Evolutionary conservation across 2,797 vertebrate genomes (phyloP).

Genomic region (Botia kubotai): DNA sequence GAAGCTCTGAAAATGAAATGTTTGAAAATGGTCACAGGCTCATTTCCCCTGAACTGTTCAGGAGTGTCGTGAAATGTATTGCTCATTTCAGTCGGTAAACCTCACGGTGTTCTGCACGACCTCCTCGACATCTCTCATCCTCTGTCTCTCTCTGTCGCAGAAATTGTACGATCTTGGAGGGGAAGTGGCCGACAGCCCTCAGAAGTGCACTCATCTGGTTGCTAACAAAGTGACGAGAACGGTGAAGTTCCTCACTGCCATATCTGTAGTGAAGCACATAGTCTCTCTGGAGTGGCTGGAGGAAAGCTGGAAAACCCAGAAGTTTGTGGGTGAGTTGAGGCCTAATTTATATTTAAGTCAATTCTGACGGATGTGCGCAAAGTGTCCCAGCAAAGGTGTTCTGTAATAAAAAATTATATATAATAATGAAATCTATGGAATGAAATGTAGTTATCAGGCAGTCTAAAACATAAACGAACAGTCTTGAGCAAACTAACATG

Average conservation of each 20-base stretch:
- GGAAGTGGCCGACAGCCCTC: conserved; percentile 86
- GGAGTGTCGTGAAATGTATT: conserved; percentile 38
- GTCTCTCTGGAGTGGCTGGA: conserved; percentile 95
- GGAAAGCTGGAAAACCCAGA: conserved; percentile 92
- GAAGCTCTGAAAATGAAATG: conserved; percentile 8
- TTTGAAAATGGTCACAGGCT: conserved; percentile 10
- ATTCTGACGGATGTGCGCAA: neutral
- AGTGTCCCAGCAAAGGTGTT: neutral
- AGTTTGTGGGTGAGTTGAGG: conserved; percentile 86
- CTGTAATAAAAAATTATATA: conserved; percentile 16
- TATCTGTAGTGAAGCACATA: conserved; percentile 92
- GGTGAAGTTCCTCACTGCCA: conserved; percentile 93
- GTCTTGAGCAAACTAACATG: neutral
- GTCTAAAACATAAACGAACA: conserved; percentile 23
- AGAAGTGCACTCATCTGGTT: conserved; percentile 91
- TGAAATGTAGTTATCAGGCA: neutral
- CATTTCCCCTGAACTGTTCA: conserved; percentile 4
- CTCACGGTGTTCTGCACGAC: conserved; percentile 5
- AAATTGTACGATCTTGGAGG: conserved; percentile 92
- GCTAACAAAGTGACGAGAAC: conserved; percentile 94
- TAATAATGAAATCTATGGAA: conserved; percentile 11
- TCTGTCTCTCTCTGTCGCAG: conserved; percentile 68
- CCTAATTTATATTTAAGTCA: neutral
- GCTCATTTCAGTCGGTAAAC: conserved; percentile 28
- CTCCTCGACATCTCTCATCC: neutral